These are phyloP conservation scores for Papilio polytes DNA, from an alignment of 1,140 invertebrate species.

Conservation along the genomic window DNA sequence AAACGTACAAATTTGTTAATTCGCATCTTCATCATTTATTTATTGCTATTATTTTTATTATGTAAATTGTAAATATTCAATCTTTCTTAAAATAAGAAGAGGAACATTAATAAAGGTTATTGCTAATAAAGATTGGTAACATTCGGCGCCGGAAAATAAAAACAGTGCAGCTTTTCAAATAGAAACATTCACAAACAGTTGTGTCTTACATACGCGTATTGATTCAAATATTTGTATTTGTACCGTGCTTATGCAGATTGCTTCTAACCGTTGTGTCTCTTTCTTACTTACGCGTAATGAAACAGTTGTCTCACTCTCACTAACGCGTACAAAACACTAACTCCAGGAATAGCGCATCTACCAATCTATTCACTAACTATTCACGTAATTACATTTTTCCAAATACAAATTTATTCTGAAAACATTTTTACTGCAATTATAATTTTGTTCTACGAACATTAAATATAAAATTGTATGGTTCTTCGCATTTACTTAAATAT, in stretches of 20 bases:
- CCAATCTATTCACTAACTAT: constrained; percentile 77
- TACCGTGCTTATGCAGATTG: constrained; percentile 9
- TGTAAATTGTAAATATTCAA: constrained; percentile 84
- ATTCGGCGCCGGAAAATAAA: constrained; percentile 74
- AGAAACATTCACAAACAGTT: constrained; percentile 70
- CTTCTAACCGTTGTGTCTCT: constrained; percentile 14
- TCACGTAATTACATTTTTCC: constrained; percentile 60
- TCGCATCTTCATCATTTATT: constrained; percentile 78
- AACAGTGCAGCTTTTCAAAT: constrained; percentile 84
- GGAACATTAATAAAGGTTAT: constrained; percentile 84
- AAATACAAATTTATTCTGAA: not conserved
- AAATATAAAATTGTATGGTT: constrained; percentile 50
- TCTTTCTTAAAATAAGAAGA: constrained; percentile 85
- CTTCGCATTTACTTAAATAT: constrained; percentile 53
- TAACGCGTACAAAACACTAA: constrained; percentile 61
- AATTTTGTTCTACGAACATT: constrained; percentile 45
- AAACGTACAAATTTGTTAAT: constrained; percentile 83
- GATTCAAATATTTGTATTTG: constrained; percentile 45
- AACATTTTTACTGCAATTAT: constrained; percentile 7
- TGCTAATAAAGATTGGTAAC: constrained; percentile 82
- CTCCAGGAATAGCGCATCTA: constrained; percentile 81
- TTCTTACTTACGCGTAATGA: constrained; percentile 49
- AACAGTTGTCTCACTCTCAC: constrained; percentile 37
- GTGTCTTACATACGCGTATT: constrained; percentile 52
- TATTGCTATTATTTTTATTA: constrained; percentile 82